Evolutionary conservation across 2,888 invertebrate species (phyloP), one percentile per base, ranked within the genome.

Genomic region (Cistogaster globosa): DNA sequence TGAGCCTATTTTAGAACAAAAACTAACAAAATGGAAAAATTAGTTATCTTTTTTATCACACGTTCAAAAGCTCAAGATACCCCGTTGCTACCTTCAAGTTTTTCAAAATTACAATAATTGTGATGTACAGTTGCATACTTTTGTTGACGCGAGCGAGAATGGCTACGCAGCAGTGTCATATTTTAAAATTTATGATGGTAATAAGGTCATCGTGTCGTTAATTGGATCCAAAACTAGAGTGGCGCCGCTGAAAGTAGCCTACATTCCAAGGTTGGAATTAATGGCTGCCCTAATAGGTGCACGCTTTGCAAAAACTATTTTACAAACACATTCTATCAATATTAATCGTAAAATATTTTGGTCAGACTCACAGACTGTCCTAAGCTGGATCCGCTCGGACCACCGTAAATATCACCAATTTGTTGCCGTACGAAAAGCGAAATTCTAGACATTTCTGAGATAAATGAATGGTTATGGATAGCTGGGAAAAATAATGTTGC

Each of bases 131-230:
- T n/a, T 81, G 11, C 74, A 81, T 16, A 62, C 20, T 20, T 74
- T 69, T 32, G 84, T 86, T 2, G 86, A 88, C 71, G 88, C 88
- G 3, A 87, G 86, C 20, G 69, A 82, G 45, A 83, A 38, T 53
- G 78, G 78, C 9, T 78, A 78, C 22, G 55, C 79, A 8, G 71
- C 79, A 42, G 55, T 72, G 22, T 2, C 86, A 60, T 69, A 84
- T 58, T 11, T 84, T 62, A 16, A 84, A 71, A 18, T 78, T 36
- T 55, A 32, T 0, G 62, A 62, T 51, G 63, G 45, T 14, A 16
- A 12, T 5, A 57, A 65, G 0, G 58, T 67, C 22, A 18, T 32
- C 8, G 32, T 55, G 51, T 75, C 82, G 4, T 51, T 77, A 16
- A 55, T 79, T n/a, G 80, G 58, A 60, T 71, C 71, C 0, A 71